Base-by-base conservation (phyloP, 2,113 vertebrate species). In the Polypterus bichir region DNA sequence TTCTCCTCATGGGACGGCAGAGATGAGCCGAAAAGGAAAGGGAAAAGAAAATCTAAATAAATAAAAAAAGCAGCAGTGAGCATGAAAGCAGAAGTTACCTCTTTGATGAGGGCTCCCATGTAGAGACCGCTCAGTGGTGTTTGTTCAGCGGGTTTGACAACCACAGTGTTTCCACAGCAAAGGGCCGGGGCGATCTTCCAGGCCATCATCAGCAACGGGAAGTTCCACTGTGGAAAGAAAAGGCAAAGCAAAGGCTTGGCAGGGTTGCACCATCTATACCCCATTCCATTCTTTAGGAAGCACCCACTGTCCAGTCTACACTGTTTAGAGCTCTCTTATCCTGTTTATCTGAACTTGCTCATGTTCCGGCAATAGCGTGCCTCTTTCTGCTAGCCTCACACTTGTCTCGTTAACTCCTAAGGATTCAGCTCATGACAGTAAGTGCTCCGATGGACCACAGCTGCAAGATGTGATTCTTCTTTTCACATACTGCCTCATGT, bases 171-270 rank as follows among this genome's bases (percentile, higher is more conserved):
- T 69, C 96, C 96, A 65, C 93, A 96, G 70, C 93, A 92, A 62
- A 98, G 79, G 2, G 95, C 95, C 4, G 96, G 96, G 55, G 91
- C 95, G 64, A 97, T 88, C 85, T 99, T 99, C 95, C 95, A 99
- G 46, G 91, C 92, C 72, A 93, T 93, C 96, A 99, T 99, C 87
- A 99, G 86, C 76, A 99, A 84, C 69, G 96, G 95, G 81, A 99
- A 99, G 88, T 99, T 99, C 96, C 96, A 99, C 96, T 99, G 86
- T 46, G 73, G 69, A 68, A 62, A 67, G 67, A 56, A 49, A 59
- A 52, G 48, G 57, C 48, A 66, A 52, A 46, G 57, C 48, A 66
- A 55, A 66, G 65, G 56, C 53, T 59, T 51, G n/a, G 47, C 52
- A 54, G 55, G 49, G 59, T 59, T 53, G 51, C 59, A 47, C n/a